Base-by-base conservation (phyloP, 2,113 vertebrate genomes). In the Pterocles orientalis region DNA sequence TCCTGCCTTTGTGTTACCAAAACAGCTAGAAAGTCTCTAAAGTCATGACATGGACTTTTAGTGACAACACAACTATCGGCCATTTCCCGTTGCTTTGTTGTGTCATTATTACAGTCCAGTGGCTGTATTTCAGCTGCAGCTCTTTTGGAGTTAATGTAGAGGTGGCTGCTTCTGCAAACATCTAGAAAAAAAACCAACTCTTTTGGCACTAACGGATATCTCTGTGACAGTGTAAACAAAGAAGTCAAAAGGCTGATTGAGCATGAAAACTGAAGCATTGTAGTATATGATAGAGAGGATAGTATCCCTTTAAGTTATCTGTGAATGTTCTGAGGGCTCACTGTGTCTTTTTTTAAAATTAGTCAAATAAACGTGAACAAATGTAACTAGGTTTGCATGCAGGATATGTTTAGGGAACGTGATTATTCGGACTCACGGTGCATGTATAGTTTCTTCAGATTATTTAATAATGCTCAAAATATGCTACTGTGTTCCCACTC, bases 1-100 rank as follows among this genome's bases (percentile, higher is more conserved):
- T 95, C 62, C 87, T 92, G 54, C 6, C 0, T 1, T 4, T 70
- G 29, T 90, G 82, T 96, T 94, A 62, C 62, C 85, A 93, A 97
- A 96, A 94, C 82, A 95, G 2, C 31, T 57, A 91, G n/a, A 82
- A 85, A 87, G 43, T 28, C n/a, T 64, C 50, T 61, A n/a, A 77
- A 82, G 43, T 11, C 7, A 10, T 18, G 17, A 2, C 2, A 2
- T 7, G 7, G 62, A 53, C 36, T 93, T 73, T 54, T 83, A 88
- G 26, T 60, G 76, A 39, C 68, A 66, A 29, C 25, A 58, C 4
- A 81, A 17, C 6, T 66, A 18, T 36, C 31, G 8, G 16, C 18
- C 34, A 34, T 51, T 83, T 93, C 76, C 72, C 84, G 23, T 84
- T 62, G 50, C 25, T 93, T 83, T 95, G 64, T 68, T 82, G 48